Evolutionary conservation across 2,113 vertebrate species (phyloP).

Genomic region (Anhinga rufa): DNA sequence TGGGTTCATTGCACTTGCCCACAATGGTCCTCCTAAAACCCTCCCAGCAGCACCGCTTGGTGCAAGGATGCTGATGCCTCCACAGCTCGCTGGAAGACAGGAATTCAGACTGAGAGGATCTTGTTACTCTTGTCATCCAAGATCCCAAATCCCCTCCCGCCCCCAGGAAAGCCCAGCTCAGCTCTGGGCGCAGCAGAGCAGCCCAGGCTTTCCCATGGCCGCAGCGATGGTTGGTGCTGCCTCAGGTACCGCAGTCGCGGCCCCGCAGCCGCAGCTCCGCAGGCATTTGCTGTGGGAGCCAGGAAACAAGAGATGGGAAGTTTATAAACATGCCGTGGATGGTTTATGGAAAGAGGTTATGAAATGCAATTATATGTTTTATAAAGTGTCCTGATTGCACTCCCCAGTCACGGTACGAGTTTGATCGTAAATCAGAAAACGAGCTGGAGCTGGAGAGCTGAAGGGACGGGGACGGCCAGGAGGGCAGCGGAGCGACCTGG

Average conservation of each 20-base stretch:
- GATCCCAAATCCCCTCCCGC: neutral
- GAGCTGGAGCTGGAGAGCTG: neutral
- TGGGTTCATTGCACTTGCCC: too few species aligned
- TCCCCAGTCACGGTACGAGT: neutral
- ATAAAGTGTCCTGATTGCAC: neutral
- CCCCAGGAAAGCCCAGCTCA: neutral
- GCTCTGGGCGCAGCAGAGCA: neutral
- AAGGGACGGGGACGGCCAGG: neutral
- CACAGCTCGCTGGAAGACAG: neutral
- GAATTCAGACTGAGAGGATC: neutral
- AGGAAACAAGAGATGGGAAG: neutral
- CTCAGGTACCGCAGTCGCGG: neutral
- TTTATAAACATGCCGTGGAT: neutral
- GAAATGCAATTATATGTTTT: slow-evolving; percentile 3
- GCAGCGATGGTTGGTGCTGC: neutral
- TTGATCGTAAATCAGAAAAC: neutral
- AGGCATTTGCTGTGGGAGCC: neutral
- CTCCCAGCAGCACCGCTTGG: neutral
- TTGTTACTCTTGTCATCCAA: neutral
- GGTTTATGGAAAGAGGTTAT: neutral
- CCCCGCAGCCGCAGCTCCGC: neutral
- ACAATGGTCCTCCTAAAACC: accelerated
- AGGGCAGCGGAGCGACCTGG: accelerated
- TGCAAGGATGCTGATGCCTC: neutral
- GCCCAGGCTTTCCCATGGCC: neutral